Percentiles rank a stretch among this genome's conserved stretches.
phyloP scores from a whole-genome alignment of 2,888 invertebrate genomes.

The Conomelus anceps region DNA sequence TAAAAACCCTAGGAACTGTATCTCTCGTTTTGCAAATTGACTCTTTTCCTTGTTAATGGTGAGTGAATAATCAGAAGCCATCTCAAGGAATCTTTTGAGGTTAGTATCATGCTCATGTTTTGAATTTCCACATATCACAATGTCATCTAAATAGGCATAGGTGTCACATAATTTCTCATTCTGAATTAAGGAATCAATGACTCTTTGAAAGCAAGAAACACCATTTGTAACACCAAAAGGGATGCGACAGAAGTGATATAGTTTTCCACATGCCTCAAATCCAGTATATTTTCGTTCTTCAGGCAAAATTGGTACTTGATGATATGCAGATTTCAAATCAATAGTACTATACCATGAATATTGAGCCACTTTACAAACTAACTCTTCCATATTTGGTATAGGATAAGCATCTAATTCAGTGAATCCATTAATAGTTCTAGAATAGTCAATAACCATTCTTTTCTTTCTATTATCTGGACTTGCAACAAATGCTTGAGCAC shows the following conservation, averaged over 20 bases:
- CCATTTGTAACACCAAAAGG: slow-evolving; percentile 30
- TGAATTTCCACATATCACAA: too few species aligned
- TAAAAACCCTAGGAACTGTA: too few species aligned
- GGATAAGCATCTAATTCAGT: slow-evolving; percentile 25
- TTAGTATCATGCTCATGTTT: too few species aligned
- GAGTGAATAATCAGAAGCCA: too few species aligned
- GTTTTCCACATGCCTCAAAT: slow-evolving; percentile 26
- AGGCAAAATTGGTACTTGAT: slow-evolving; percentile 26
- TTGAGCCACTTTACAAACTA: slow-evolving; percentile 23
- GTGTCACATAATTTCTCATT: too few species aligned
- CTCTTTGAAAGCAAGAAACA: slow-evolving; percentile 24
- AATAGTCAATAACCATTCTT: too few species aligned
- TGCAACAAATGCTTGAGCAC: slow-evolving; percentile 8
- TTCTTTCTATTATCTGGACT: not conserved
- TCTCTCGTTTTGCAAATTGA: too few species aligned
- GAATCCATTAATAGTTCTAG: too few species aligned
- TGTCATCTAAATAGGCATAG: too few species aligned
- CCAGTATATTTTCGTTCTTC: slow-evolving; percentile 25
- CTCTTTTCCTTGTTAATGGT: too few species aligned
- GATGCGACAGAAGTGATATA: slow-evolving; percentile 26
- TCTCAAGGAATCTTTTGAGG: too few species aligned
- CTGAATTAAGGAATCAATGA: slow-evolving; percentile 17
- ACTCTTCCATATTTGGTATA: slow-evolving; percentile 24
- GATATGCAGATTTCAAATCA: slow-evolving; percentile 27
- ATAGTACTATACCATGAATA: slow-evolving; percentile 25